Percentiles rank a stretch among this genome's conserved stretches.
phyloP scores from a whole-genome alignment of 1,140 invertebrate genomes.

The Neodiprion virginianus region DNA sequence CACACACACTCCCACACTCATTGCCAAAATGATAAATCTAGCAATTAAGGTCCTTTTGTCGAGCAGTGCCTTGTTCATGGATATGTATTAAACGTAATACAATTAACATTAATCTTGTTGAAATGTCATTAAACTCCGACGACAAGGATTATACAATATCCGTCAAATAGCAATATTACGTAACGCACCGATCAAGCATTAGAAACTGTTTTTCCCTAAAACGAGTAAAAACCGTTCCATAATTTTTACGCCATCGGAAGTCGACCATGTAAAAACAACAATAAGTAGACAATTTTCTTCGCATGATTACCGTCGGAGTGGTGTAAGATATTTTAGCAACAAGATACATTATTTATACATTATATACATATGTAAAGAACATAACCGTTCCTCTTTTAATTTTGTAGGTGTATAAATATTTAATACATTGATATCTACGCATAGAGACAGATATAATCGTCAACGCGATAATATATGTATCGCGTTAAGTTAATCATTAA shows the following conservation, averaged over 20 bases:
- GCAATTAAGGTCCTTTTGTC: constrained; percentile 37
- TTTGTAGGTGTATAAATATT: constrained; percentile 36
- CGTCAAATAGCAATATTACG: too few relatives aligned
- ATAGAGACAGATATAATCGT: background rate
- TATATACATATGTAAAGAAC: constrained; percentile 24
- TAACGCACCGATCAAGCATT: too few relatives aligned
- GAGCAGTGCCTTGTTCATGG: constrained; percentile 54
- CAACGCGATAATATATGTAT: background rate
- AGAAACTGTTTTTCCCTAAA: background rate
- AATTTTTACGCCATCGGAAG: too few relatives aligned
- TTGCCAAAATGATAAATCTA: constrained; percentile 22
- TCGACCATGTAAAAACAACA: too few relatives aligned
- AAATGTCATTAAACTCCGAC: constrained; percentile 39
- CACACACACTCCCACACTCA: too few relatives aligned
- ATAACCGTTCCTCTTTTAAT: constrained; percentile 38
- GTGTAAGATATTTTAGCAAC: background rate
- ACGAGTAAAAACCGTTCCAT: background rate
- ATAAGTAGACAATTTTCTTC: too few relatives aligned
- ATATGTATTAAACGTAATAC: constrained; percentile 36
- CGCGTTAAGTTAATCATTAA: background rate
- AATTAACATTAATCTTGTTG: constrained; percentile 38
- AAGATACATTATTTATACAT: constrained; percentile 15
- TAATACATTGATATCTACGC: background rate
- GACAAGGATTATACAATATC: background rate
- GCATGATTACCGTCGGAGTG: background rate